A percentile compares a stretch with the other conserved stretches of the same genome.
Evolutionary conservation across 2,888 invertebrate genomes (phyloP).

Genomic region (Cephus runcator): DNA sequence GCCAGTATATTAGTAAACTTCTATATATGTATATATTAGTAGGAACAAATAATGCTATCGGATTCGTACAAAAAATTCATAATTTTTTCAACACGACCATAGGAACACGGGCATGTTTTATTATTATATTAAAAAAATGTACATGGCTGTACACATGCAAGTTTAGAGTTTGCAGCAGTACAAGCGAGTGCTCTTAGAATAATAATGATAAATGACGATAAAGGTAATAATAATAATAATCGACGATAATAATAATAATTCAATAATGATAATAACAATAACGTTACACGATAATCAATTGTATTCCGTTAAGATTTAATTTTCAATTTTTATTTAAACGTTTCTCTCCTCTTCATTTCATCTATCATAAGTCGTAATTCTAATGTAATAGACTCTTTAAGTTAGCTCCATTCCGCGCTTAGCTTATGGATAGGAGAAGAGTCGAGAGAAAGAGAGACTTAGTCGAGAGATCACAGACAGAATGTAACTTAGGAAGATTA

Average conservation of each 20-base stretch:
- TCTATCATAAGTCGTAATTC: conserved; percentile 38
- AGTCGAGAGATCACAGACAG: background rate
- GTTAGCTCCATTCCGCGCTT: conserved; percentile 32
- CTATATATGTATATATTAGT: background rate
- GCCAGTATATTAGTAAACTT: background rate
- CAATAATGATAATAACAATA: conserved; percentile 20
- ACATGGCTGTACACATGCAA: conserved; percentile 62
- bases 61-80: background rate
- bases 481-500: background rate
- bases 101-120: conserved; percentile 40
- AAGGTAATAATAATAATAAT: background rate
- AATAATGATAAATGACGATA: background rate
- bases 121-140: conserved; percentile 60
- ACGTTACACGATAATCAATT: conserved; percentile 52
- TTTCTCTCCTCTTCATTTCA: conserved; percentile 37
- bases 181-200: conserved; percentile 59
- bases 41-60: background rate
- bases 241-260: conserved; percentile 26
- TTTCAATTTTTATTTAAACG: conserved; percentile 44
- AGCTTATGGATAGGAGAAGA: conserved; percentile 33
- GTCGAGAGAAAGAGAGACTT: background rate
- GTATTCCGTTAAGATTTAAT: conserved; percentile 50
- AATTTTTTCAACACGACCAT: conserved; percentile 28
- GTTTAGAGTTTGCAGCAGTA: conserved; percentile 59
- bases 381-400: conserved; percentile 44